Base-by-base conservation (phyloP, 2,888 invertebrate genomes). In the Eulithis prunata region DNA sequence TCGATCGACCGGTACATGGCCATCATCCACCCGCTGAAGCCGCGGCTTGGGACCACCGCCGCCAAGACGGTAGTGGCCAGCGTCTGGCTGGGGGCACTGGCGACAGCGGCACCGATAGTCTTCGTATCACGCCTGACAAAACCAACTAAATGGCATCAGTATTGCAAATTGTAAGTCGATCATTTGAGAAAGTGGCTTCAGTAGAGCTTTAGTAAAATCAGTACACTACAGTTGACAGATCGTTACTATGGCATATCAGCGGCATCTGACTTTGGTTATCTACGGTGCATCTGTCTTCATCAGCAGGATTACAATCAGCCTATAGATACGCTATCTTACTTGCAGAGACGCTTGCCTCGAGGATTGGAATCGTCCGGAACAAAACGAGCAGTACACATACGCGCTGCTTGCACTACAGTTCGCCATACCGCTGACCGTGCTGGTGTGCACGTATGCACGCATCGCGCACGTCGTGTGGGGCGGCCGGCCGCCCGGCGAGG, bases 391-490 rank as follows among this genome's bases (percentile, higher is more conserved):
- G 73, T 98, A 98, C 88, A 96, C 96, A 1, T 94, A 96, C 78
- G 95, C 96, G 0, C 90, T 98, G 70, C 94, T 98, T 88, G 94
- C 96, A 51, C 94, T 98, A 57, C 98, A 98, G 88, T 98, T 98
- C 85, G 94, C 97, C 68, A 93, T 98, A 71, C 98, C 98, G 0
- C 92, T 98, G 70, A 85, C 94, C 32, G 97, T 97, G 49, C 94
- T 98, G 13, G 93, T 97, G 64, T 97, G 96, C 84, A 97, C 98
- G 0, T 98, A 98, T 83, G 95, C 96, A 1, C 95, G 97, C 73
- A 98, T 98, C 68, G 98, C 96, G 0, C 94, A 96, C 57, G 96
- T 96, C 12, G 97, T 98, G 53, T 98, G 98, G 97, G 97, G 97
- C 28, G 91, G 97, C 72, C 93, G 96, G 46, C 96, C 97, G 7